phyloP scores from a whole-genome alignment of 2,888 invertebrate species.

The Agrotis ipsilon region DNA sequence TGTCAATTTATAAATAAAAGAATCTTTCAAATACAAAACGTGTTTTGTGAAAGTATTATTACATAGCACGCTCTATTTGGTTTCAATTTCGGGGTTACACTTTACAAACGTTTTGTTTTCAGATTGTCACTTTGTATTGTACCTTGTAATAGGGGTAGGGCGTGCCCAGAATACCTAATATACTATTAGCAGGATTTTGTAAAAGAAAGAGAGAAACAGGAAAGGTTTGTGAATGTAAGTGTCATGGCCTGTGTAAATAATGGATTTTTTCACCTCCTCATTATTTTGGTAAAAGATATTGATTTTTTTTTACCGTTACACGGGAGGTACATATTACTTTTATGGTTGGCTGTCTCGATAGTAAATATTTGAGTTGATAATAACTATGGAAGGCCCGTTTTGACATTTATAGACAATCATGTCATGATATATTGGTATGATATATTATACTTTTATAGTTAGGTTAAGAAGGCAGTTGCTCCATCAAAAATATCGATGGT shows the following conservation, averaged over 20 bases:
- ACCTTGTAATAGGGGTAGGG: slow-evolving; percentile 81
- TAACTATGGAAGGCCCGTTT: too few relatives aligned
- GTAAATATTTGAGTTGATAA: neutral
- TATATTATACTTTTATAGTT: too few relatives aligned
- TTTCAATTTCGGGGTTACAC: slow-evolving; percentile 77
- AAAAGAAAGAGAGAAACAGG: slow-evolving; percentile 59
- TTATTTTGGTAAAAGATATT: slow-evolving; percentile 39
- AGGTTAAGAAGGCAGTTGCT: too few relatives aligned
- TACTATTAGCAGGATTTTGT: slow-evolving; percentile 69
- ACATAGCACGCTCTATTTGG: slow-evolving; percentile 71
- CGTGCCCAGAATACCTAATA: slow-evolving; percentile 81
- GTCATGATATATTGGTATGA: too few relatives aligned
- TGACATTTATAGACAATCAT: too few relatives aligned
- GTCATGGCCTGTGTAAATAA: slow-evolving; percentile 35
- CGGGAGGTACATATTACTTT: neutral
- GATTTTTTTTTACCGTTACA: slow-evolving; percentile 30
- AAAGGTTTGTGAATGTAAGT: slow-evolving; percentile 56
- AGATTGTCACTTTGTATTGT: slow-evolving; percentile 84
- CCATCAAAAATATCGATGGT: too few relatives aligned
- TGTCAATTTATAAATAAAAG: slow-evolving; percentile 14
- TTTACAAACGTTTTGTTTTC: slow-evolving; percentile 80
- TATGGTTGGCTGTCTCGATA: neutral
- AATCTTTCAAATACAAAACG: slow-evolving; percentile 41
- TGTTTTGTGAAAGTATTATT: slow-evolving; percentile 65
- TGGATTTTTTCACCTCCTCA: slow-evolving; percentile 34